Base-by-base conservation (phyloP, 2,113 vertebrate species). In the Carassius gibelio region DNA sequence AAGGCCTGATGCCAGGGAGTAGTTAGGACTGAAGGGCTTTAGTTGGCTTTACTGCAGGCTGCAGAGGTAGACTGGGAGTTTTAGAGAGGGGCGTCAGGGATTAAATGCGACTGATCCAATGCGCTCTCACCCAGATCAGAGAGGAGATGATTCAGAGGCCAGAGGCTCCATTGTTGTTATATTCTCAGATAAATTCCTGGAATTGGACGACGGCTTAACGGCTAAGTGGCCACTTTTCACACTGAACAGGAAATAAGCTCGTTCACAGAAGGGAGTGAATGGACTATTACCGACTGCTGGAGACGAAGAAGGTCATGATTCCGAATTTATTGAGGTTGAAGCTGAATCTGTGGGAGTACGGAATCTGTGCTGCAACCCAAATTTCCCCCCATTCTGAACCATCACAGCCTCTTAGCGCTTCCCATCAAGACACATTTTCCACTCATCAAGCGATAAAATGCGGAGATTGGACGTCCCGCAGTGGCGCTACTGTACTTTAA, bases 131-230 rank as follows among this genome's bases (percentile, higher is more conserved):
- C 77, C 19, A n/a, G 30, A 34, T 50, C 23, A 61, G 23, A 85
- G 42, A 48, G 84, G 64, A 75, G 81, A 68, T 48, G 71, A 82
- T 59, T 78, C 21, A n/a, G 42, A 72, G 69, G 66, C 61, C 36
- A 55, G n/a, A 72, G 26, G 68, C 68, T 62, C 45, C 13, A 19
- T 48, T 42, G 13, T 14, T 59, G 57, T 62, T 59, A 42, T n/a
- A 79, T 38, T 61, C 52, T 10, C 79, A 10, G 8, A 71, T 82
- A 71, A 52, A 82, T 38, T 71, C 80, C 48, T 66, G 61, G 59
- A 81, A 81, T 45, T 66, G 48, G 48, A 34, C 50, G 13, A 36
- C 4, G 26, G 80, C 52, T 68, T 68, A 82, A 82, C 80, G 36
- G 80, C 64, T 30, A 68, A 61, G 19, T 3, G 38, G 77, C 77